These are phyloP conservation scores for Geotrupes spiniger DNA, from an alignment of 2,888 invertebrate genomes.

Conservation along the genomic window DNA sequence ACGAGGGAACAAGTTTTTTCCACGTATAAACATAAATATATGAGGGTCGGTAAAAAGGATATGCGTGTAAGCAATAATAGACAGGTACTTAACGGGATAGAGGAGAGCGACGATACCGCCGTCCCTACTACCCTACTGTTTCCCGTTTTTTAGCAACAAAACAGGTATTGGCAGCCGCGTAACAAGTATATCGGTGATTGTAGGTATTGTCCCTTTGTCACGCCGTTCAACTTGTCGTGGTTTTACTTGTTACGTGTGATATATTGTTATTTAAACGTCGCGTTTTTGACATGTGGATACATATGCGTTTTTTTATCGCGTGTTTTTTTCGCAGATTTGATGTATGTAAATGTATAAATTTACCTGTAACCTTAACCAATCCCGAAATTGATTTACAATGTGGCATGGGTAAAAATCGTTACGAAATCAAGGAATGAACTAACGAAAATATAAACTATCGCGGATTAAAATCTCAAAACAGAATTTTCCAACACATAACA, in stretches of 20 bases:
- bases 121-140: slow-evolving; percentile 32
- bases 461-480: too few relatives aligned
- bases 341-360: too few relatives aligned
- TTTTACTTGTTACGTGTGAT: slow-evolving; percentile 29
- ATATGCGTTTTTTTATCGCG: not conserved
- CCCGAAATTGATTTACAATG: too few relatives aligned
- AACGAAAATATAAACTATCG: too few relatives aligned
- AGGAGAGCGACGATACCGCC: slow-evolving; percentile 34
- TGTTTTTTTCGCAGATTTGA: too few relatives aligned
- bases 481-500: too few relatives aligned
- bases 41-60: slow-evolving; percentile 16
- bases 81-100: slow-evolving; percentile 40
- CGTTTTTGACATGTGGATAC: slow-evolving; percentile 13
- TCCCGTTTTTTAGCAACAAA: slow-evolving; percentile 39
- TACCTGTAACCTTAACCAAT: too few relatives aligned
- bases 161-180: slow-evolving; percentile 34
- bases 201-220: slow-evolving; percentile 26
- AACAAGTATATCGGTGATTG: slow-evolving; percentile 35
- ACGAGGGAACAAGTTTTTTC: slow-evolving; percentile 12
- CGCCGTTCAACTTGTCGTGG: slow-evolving; percentile 30
- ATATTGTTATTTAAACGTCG: slow-evolving; percentile 35
- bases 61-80: slow-evolving; percentile 33
- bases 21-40: not conserved
- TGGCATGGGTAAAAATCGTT: too few relatives aligned
- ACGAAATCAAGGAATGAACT: too few relatives aligned